Percentiles rank a stretch among this genome's conserved stretches.
Evolutionary conservation across 2,113 vertebrate species (phyloP).

Genomic region (Cheilinus undulatus): DNA sequence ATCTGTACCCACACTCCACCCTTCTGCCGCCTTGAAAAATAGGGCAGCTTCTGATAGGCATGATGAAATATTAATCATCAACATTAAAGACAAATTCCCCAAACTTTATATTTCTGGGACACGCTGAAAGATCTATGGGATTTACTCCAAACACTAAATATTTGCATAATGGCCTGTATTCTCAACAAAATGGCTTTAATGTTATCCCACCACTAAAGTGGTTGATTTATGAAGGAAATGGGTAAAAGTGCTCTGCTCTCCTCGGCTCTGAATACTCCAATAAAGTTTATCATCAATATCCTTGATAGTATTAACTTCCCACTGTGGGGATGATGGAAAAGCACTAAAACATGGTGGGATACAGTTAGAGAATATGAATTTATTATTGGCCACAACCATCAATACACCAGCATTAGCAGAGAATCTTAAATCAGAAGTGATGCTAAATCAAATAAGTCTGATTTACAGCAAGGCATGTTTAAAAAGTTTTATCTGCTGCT

Average conservation of each 20-base stretch:
- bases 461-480: constrained; percentile 65
- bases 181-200: constrained; percentile 76
- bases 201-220: constrained; percentile 65
- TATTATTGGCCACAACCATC: constrained; percentile 67
- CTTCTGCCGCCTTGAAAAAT: constrained; percentile 66
- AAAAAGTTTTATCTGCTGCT: constrained; percentile 63
- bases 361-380: constrained; percentile 71
- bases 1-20: constrained; percentile 33
- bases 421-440: constrained; percentile 55
- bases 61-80: constrained; percentile 80
- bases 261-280: constrained; percentile 63
- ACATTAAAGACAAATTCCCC: constrained; percentile 78
- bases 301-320: constrained; percentile 72
- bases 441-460: constrained; percentile 52
- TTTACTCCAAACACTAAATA: constrained; percentile 78
- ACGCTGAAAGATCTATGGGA: constrained; percentile 74
- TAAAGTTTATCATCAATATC: constrained; percentile 76
- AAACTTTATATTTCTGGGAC: constrained; percentile 79
- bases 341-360: constrained; percentile 72
- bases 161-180: constrained; percentile 79
- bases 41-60: constrained; percentile 71
- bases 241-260: constrained; percentile 64
- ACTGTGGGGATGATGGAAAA: constrained; percentile 72
- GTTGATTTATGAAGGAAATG: constrained; percentile 74
- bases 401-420: constrained; percentile 51